Base-by-base conservation (phyloP, 1,140 invertebrate genomes). In the Drosophila nasuta region DNA sequence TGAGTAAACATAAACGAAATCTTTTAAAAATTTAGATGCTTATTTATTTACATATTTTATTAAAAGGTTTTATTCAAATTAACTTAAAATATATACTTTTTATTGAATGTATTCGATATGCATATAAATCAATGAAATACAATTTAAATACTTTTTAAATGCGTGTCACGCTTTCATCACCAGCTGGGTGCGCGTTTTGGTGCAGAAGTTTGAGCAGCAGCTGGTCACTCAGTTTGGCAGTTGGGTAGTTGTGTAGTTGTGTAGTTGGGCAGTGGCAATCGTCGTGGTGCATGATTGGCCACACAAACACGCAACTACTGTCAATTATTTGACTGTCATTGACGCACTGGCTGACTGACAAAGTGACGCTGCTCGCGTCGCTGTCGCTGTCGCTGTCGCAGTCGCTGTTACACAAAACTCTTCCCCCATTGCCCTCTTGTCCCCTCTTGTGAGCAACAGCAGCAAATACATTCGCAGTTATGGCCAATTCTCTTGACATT, bases 301-400 rank as follows among this genome's bases (percentile, higher is more conserved):
- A 74, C 86, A 89, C 85, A 90, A 89, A 90, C 87, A 91, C 87
- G 87, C 87, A 91, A 91, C 87, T 91, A 91, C 87, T 91, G 87
- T 91, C 87, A 91, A 87, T 90, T 90, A 91, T 90, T 86, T 82
- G 79, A 91, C 87, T 87, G 87, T 82, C 87, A 86, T 82, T 89
- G 85, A 88, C 81, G 83, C 85, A 89, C 65, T 81, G 83, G 51
- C 83, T 68, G 83, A 79, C 85, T 73, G 83, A 72, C 77, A 63
- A 70, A 79, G 62, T 48, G 72, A 79, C 72, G 83, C 65, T 60
- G 52, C 43, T n/a, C 46, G 25, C 48, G 33, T 56, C 28, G n/a
- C 10, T 45, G 41, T 11, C 46, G 8, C 10, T 45, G 41, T 11
- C 30, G 8, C 41, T n/a, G 28, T 15, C 41, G 10, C 28, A 10